Evolutionary conservation across 2,113 vertebrate genomes (phyloP).

Genomic region (Nothocercus nigrocapillus): DNA sequence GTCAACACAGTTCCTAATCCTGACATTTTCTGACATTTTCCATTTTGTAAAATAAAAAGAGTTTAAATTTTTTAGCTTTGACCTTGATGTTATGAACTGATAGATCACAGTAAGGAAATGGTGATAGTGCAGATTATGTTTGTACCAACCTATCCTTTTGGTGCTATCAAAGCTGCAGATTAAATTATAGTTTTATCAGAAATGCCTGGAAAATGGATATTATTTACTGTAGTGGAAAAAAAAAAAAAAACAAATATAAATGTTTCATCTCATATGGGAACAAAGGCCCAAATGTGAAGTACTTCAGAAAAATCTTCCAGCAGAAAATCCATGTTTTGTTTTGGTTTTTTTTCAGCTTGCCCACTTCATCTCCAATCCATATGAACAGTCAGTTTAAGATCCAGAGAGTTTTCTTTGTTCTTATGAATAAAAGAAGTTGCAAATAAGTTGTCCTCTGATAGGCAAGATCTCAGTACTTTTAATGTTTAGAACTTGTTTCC

Average conservation of each 20-base stretch:
- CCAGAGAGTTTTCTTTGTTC: background rate
- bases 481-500: background rate
- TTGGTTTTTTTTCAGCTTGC: background rate
- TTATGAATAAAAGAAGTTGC: background rate
- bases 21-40: constrained; percentile 36
- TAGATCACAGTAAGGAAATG: constrained; percentile 11
- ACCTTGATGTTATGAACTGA: constrained; percentile 43
- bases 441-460: background rate
- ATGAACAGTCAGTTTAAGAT: background rate
- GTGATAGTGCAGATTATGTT: background rate
- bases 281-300: background rate
- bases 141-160: background rate
- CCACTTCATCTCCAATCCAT: background rate
- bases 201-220: background rate
- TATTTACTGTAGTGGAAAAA: background rate
- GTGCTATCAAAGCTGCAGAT: background rate
- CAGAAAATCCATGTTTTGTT: background rate
- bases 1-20: constrained; percentile 6
- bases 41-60: constrained; percentile 13
- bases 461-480: background rate
- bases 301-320: background rate
- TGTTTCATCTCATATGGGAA: background rate
- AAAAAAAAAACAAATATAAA: background rate
- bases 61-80: constrained; percentile 30
- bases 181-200: background rate